A percentile compares a stretch with the other conserved stretches of the same genome.
Conservation (phyloP, 2,113 vertebrate species). For the Alosa alosa region DNA sequence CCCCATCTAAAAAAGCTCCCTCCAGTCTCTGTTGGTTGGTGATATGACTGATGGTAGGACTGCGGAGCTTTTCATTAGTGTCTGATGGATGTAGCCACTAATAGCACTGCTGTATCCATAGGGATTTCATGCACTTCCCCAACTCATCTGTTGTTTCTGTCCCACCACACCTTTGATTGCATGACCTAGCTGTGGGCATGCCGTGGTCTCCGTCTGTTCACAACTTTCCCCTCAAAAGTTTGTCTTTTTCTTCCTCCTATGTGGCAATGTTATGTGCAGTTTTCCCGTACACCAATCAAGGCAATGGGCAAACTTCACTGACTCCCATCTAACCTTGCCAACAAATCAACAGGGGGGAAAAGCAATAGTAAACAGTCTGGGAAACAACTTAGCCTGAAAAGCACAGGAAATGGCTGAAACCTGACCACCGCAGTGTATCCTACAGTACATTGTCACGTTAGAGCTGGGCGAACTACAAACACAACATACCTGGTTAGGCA, state of each 20-base stretch:
- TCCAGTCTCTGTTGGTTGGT: neutral
- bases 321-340: neutral
- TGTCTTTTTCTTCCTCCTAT: neutral
- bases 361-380: neutral
- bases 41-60: constrained; percentile 4
- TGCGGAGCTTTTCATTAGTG: neutral
- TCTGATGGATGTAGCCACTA: neutral
- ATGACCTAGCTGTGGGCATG: neutral
- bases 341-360: neutral
- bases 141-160: neutral
- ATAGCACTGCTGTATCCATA: neutral
- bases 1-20: neutral
- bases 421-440: neutral
- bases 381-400: constrained; percentile 5
- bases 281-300: neutral
- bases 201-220: neutral
- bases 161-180: neutral
- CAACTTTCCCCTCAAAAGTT: neutral
- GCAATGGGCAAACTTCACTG: neutral
- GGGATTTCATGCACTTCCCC: neutral
- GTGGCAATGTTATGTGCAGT: neutral
- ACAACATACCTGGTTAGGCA: neutral
- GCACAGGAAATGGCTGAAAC: neutral
- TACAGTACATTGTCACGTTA: neutral
- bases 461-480: neutral